Evolutionary conservation across 2,797 vertebrate genomes (phyloP), one percentile per base, ranked within the genome.

Genomic region (Basileuterus tristriatus): DNA sequence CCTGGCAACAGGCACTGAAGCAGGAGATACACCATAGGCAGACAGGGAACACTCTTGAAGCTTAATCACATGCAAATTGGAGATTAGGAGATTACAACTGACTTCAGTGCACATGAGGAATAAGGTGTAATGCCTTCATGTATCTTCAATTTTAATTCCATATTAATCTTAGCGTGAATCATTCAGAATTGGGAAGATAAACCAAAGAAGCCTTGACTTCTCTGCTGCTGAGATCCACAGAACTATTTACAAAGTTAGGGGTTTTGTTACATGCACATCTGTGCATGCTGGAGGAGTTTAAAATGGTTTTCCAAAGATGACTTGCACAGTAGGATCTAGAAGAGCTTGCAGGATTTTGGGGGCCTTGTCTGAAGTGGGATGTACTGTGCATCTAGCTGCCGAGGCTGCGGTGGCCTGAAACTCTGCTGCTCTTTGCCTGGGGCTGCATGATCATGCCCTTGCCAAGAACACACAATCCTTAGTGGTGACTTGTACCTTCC

Each of bases 41-140:
- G 69, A 37, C n/a, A 44, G 53, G 46, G 36, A 83, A 47, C 17
- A 29, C 76, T 91, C 56, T 8, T 75, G 78, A 87, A 77, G 9
- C 15, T 70, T 93, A 77, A 91, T 89, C 53, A 55, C 43, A 71
- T 75, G 50, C 32, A 92, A 90, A 89, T 29, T 85, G 50, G 43
- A 95, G 89, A 92, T 89, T 36, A 90, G 29, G 41, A 94, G 68
- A 89, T 91, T 96, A 43, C 49, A 77, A 23, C 11, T 62, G 37
- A 60, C 30, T 89, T 93, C 46, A 44, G n/a, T 71, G 44, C 36
- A 41, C 0, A 0, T 43, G 46, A 87, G 29, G 30, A 93, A 75
- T 67, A 30, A 8, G 9, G 13, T 76, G 41, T 58, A 83, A 90
- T 2, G 3, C 17, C 9, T 87, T 79, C 41, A 22, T 18, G 21